Percentiles rank a stretch among this genome's conserved stretches.
Evolutionary conservation across 2,888 invertebrate genomes (phyloP).

Genomic region (Zhengitettix transpicula): DNA sequence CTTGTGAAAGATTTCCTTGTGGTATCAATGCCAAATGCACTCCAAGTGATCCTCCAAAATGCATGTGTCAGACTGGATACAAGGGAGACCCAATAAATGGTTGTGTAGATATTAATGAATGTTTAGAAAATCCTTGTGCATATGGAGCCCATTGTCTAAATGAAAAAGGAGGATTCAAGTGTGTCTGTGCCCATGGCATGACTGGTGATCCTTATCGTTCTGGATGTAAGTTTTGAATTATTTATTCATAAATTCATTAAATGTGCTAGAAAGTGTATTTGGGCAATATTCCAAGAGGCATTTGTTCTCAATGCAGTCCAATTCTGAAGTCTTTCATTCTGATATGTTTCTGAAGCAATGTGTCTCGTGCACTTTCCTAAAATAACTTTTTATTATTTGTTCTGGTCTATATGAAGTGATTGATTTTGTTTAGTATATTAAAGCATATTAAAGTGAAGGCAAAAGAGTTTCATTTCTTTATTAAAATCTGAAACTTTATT

Average conservation of each 20-base stretch:
- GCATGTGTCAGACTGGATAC: constrained; percentile 73
- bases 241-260: not conserved
- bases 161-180: constrained; percentile 69
- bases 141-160: constrained; percentile 81
- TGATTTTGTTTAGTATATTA: no score
- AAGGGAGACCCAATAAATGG: constrained; percentile 74
- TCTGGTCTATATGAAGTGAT: no score
- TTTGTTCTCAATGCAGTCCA: not conserved
- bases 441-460: no score
- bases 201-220: constrained; percentile 71
- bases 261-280: not conserved
- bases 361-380: no score
- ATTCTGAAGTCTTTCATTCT: not conserved
- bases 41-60: constrained; percentile 74
- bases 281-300: not conserved
- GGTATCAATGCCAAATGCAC: constrained; percentile 83
- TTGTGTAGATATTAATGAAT: constrained; percentile 75
- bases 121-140: constrained; percentile 66
- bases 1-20: constrained; percentile 78
- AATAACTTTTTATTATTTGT: no score
- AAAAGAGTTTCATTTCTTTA: no score
- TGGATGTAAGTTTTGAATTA: constrained; percentile 45
- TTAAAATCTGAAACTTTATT: no score
- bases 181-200: constrained; percentile 68
- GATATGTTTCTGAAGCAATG: no score